Evolutionary conservation across 2,113 vertebrate species (phyloP), one percentile per base, ranked within the genome.

Genomic region (Murina feae): DNA sequence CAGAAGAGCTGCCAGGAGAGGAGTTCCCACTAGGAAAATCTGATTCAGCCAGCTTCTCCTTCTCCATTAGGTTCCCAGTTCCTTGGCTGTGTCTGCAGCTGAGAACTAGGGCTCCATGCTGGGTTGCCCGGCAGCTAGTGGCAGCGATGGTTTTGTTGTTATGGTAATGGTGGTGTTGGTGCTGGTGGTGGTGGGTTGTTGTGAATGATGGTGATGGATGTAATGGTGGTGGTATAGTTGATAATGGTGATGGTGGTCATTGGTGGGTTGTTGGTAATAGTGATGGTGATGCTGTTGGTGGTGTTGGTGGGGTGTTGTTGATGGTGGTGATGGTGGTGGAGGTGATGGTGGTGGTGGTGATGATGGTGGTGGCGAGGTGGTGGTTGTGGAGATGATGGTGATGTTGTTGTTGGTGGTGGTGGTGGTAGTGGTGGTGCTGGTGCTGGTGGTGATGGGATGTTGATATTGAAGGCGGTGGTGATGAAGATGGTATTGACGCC

Each of bases 381-480:
- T 21, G 14, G 37, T 18, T 35, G 9, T 16, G 82, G 65, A 55
- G 53, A 21, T 2, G 28, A 49, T 1, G 37, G 21, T 44, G 71
- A 0, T 30, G 25, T 1, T 25, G 18, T n/a, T n/a, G n/a, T n/a
- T n/a, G 39, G 39, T 14, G 66, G 2, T 4, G 10, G 13, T 1
- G 1, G 10, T 28, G 53, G n/a, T 1, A 75, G 37, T n/a, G 30
- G 0, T 0, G 23, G n/a, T n/a, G n/a, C n/a, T n/a, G 6, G 47
- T 13, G 58, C 4, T 17, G 21, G 20, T 2, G 4, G 0, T 37
- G 49, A 2, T 74, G 25, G 39, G 10, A 28, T 13, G 37, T 1
- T 39, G 37, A 0, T 71, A 1, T 0, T 16, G 13, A 2, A 11
- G 37, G 4, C 4, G 25, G 71, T 35, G 71, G 25, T n/a, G 9